These are phyloP conservation scores for Orchesella flavescens DNA, from an alignment of 2,888 invertebrate species.

Conservation along the genomic window DNA sequence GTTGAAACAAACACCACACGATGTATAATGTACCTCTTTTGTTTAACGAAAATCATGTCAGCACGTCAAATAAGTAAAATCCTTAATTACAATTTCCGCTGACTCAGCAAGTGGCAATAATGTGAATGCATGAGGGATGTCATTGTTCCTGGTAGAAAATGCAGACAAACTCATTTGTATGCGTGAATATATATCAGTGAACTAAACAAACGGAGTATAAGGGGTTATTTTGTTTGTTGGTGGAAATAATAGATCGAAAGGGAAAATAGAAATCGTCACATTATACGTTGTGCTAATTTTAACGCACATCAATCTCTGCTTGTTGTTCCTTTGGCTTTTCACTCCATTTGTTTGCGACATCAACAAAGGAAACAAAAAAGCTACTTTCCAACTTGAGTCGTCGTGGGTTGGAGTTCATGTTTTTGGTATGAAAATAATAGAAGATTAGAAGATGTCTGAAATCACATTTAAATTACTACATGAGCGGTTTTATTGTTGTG, in stretches of 20 bases:
- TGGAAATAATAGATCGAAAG: conserved; percentile 5
- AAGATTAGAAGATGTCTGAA: no score
- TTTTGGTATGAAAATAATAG: no score
- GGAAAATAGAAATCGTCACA: conserved; percentile 35
- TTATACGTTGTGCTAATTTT: conserved; percentile 12
- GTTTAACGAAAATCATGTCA: not conserved
- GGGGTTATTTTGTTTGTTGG: not conserved
- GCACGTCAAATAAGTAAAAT: conserved; percentile 7
- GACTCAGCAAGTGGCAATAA: conserved; percentile 28
- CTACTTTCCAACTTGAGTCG: no score
- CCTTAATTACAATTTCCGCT: conserved; percentile 37
- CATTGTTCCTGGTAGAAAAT: not conserved
- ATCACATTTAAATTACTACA: not conserved
- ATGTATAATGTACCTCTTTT: no score
- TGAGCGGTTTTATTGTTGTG: not conserved
- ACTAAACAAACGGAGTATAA: not conserved
- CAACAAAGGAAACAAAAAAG: no score
- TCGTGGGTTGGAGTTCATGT: no score
- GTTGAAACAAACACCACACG: no score
- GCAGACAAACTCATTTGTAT: no score
- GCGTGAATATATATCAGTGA: no score
- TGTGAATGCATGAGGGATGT: not conserved
- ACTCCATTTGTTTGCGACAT: not conserved
- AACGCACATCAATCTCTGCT: not conserved
- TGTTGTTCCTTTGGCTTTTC: not conserved